Percentiles rank a stretch among this genome's conserved stretches.
These are phyloP conservation scores for Mobula birostris DNA, from an alignment of 2,113 vertebrate species.

Conservation along the genomic window DNA sequence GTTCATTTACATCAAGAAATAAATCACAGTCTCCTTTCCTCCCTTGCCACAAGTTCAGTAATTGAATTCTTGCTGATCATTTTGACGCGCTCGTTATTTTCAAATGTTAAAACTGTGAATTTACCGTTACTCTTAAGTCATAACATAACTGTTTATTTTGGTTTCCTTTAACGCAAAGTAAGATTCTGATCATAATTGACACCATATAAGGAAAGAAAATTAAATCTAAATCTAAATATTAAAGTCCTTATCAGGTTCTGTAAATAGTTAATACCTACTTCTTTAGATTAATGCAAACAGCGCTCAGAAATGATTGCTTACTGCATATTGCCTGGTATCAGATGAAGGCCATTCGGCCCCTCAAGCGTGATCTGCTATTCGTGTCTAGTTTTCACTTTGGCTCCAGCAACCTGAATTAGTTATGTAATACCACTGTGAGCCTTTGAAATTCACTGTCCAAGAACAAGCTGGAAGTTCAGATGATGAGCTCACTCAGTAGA, in stretches of 20 bases:
- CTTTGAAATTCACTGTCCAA: too few species aligned
- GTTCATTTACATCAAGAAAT: constrained; percentile 1
- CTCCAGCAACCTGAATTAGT: background rate
- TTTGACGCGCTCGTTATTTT: background rate
- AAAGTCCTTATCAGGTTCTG: background rate
- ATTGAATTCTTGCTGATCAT: constrained; percentile 19
- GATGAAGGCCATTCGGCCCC: background rate
- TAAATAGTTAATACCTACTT: background rate
- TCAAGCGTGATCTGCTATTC: background rate
- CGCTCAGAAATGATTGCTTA: background rate
- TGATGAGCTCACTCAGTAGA: too few species aligned
- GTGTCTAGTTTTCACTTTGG: background rate
- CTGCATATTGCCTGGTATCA: background rate
- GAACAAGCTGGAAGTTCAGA: too few species aligned
- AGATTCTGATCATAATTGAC: background rate
- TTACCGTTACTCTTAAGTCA: background rate
- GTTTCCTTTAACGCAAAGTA: background rate
- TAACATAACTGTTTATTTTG: background rate
- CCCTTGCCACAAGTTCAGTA: background rate
- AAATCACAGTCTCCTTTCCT: constrained; percentile 29
- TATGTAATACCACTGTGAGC: background rate
- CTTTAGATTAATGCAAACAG: background rate
- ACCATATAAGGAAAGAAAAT: background rate
- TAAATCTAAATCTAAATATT: background rate
- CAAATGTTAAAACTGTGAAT: background rate